Evolutionary conservation across 2,888 invertebrate genomes (phyloP), one percentile per base, ranked within the genome.

Genomic region (Leptopilina syphax): DNA sequence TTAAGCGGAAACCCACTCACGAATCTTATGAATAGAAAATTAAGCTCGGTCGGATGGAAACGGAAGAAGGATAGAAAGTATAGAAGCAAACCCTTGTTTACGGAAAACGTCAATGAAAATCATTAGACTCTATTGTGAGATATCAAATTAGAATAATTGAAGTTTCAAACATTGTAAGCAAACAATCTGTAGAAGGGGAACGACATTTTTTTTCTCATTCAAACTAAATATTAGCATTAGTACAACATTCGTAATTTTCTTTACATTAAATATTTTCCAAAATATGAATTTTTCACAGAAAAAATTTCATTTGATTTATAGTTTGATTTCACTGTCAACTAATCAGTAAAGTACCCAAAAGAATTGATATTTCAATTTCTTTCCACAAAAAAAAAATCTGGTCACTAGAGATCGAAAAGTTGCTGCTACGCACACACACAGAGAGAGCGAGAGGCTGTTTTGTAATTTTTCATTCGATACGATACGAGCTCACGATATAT

Each of bases 401-500:
- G 81, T 86, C 82, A 80, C 70, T 78, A 78, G 68, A 68, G 68
- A 10, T 47, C 47, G 24, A 24, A 50, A 68, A 73, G 82, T 79
- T 66, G 85, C 85, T 8, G 86, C 85, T 44, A 44, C 44, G 5
- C 7, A 44, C 7, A 44, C 7, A 44, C 1, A 44, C 5, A 6
- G 44, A 44, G 44, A 44, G 44, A 44, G 44, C 7, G 44, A 44
- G 44, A 83, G 86, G 79, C 87, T 87, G 87, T 88, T 44, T 88
- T 87, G 88, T 89, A 89, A 89, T 89, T 89, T 89, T 89, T 85
- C 88, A 85, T 87, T 87, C 88, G 82, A 89, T 88, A 86, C 89
- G 86, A 84, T 88, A 80, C 77, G 79, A 87, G 34, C 67, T 41
- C n/a, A 13, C 70, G 65, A 80, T 70, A 70, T 70, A 70, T 54